Base-by-base conservation (phyloP, 2,113 vertebrate genomes). In the Butastur rufipennis region DNA sequence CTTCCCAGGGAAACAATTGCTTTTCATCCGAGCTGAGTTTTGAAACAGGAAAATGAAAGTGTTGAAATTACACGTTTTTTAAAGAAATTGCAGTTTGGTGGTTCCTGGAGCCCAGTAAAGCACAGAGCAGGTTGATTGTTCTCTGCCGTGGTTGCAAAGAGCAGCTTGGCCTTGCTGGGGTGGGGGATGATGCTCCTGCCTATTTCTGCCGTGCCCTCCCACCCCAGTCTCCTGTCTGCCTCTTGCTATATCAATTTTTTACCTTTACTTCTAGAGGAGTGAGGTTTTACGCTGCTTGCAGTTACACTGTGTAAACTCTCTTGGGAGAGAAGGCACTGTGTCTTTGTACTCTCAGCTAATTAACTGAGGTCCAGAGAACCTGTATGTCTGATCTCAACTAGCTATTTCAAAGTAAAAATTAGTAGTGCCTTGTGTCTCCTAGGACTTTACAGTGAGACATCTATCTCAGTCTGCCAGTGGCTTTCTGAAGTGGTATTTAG, bases 171-270 rank as follows among this genome's bases (percentile, higher is more conserved):
- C 70, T 36, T 2, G 3, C 20, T 9, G 43, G 34, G 53, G 31
- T 9, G 43, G 34, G 45, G 31, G 20, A 2, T 5, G 10, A 22
- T 0, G 13, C 32, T 15, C 52, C 61, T 16, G 1, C n/a, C 48
- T 15, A 0, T 36, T 70, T 15, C 73, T 56, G 68, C 63, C 3
- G 0, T 48, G 25, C 45, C 23, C 32, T 59, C 73, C 36, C 16
- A 32, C 22, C 67, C 61, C 26, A 3, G 6, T 7, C 59, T 80
- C 36, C 50, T 29, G 2, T 12, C 32, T 79, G n/a, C 62, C 56
- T 59, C 42, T 13, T 10, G 6, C 27, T 43, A 4, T 43, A 8
- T 13, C 40, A 13, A 0, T 18, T 4, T 53, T 48, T 75, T 7
- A 13, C 78, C 86, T 63, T 58, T 19, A 4, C 14, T 67, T 50